Evolutionary conservation across 2,113 vertebrate species (phyloP).

Genomic region (Drymodes brunneopygia): DNA sequence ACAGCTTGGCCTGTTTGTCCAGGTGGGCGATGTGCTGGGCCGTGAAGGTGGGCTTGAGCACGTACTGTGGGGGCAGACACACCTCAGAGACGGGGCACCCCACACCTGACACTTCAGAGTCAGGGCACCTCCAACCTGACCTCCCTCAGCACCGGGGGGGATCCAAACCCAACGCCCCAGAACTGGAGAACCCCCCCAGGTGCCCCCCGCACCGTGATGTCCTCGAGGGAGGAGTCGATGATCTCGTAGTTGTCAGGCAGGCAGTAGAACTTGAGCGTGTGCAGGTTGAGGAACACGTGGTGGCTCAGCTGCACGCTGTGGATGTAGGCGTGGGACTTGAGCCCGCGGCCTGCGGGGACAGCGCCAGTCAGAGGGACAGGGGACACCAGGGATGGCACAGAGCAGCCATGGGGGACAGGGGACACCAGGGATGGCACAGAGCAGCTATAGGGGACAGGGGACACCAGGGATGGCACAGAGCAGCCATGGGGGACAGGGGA

Average conservation of each 20-base stretch:
- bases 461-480: no score
- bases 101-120: no score
- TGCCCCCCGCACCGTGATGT: constrained; percentile 81
- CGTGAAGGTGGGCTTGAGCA: constrained; percentile 94
- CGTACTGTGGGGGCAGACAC: constrained; percentile 76
- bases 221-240: constrained; percentile 94
- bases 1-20: constrained; percentile 94
- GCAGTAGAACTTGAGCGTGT: constrained; percentile 97
- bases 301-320: constrained; percentile 97
- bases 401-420: rapidly evolving
- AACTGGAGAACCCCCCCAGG: no score
- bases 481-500: no score
- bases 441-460: neutral
- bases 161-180: neutral
- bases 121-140: neutral
- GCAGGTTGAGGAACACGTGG: constrained; percentile 95
- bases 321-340: constrained; percentile 96
- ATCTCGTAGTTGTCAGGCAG: constrained; percentile 98
- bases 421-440: no score
- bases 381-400: no score
- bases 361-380: neutral
- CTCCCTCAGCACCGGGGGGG: neutral
- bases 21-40: constrained; percentile 88
- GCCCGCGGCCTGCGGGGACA: constrained; percentile 81
- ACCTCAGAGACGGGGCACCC: neutral